Percentiles rank a stretch among this genome's conserved stretches.
Evolutionary conservation across 2,797 vertebrate genomes (phyloP).

Genomic region (Galago senegalensis): DNA sequence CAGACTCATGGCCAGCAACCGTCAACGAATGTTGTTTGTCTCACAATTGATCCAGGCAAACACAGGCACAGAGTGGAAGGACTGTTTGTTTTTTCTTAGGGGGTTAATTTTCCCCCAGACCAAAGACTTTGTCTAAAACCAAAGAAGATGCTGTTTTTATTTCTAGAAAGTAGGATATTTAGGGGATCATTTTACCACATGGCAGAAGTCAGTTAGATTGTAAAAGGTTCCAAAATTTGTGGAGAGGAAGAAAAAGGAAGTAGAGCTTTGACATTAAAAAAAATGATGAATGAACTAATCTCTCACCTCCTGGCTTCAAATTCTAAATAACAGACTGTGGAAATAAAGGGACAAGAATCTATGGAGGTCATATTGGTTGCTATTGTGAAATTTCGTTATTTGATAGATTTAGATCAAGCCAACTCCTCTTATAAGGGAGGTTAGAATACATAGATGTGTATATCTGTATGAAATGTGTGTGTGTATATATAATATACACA

Average conservation of each 20-base stretch:
- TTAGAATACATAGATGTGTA: not conserved
- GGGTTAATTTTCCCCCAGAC: conserved; percentile 48
- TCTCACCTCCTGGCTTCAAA: conserved; percentile 65
- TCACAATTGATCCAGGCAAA: conserved; percentile 90
- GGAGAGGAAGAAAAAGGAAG: conserved; percentile 36
- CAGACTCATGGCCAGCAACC: conserved; percentile 91
- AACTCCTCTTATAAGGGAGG: not conserved
- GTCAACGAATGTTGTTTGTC: conserved; percentile 89
- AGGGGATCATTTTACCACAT: conserved; percentile 66
- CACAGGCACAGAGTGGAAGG: conserved; percentile 88
- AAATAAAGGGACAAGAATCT: conserved; percentile 64
- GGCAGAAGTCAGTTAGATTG: conserved; percentile 66
- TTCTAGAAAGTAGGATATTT: conserved; percentile 70
- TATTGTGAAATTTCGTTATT: conserved; percentile 66
- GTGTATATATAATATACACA: not conserved
- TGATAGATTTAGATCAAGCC: conserved; percentile 43
- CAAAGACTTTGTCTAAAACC: conserved; percentile 53
- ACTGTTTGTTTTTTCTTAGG: conserved; percentile 84
- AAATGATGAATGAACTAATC: conserved; percentile 47
- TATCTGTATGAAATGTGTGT: not conserved
- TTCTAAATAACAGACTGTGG: conserved; percentile 64
- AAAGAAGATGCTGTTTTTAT: conserved; percentile 81
- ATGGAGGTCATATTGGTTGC: conserved; percentile 30
- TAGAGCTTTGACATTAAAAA: not conserved
- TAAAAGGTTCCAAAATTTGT: conserved; percentile 53